These are phyloP conservation scores for Nowickia ferox DNA, from an alignment of 2,888 invertebrate genomes.

Conservation along the genomic window DNA sequence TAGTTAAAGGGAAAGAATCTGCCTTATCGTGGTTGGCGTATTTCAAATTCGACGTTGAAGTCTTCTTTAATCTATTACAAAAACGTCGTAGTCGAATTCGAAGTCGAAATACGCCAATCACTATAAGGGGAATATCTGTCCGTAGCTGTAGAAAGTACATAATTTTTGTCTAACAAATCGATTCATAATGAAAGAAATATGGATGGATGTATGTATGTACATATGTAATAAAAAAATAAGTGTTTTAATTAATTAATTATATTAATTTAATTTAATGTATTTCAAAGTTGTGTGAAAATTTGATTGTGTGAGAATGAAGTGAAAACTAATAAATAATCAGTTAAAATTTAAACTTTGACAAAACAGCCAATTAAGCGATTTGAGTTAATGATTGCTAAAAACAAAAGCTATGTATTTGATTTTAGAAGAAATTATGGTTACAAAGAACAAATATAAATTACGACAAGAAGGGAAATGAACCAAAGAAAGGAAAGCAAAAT, in stretches of 20 bases:
- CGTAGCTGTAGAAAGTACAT: no score
- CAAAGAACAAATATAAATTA: conserved; percentile 52
- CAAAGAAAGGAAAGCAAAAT: conserved; percentile 55
- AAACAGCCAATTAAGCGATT: conserved; percentile 8
- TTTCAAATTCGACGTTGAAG: no score
- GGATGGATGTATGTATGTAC: no score
- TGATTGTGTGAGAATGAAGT: not conserved
- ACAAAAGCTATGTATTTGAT: not conserved
- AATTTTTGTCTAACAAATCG: not conserved
- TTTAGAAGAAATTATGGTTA: conserved; percentile 52
- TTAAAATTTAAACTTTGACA: not conserved
- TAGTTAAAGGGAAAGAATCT: no score
- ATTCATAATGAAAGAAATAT: conserved; percentile 1
- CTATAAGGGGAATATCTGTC: no score
- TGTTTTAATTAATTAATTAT: no score
- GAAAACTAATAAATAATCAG: not conserved
- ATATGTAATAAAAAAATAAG: no score
- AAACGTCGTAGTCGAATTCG: no score
- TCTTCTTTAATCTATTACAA: no score
- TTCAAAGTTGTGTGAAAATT: not conserved
- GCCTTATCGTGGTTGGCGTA: no score
- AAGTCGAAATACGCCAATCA: no score
- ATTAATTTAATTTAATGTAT: not conserved
- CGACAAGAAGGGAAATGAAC: conserved; percentile 54
- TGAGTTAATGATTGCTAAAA: not conserved